Evolutionary conservation across 2,113 vertebrate genomes (phyloP), one percentile per base, ranked within the genome.

Genomic region (Narcine bancroftii): DNA sequence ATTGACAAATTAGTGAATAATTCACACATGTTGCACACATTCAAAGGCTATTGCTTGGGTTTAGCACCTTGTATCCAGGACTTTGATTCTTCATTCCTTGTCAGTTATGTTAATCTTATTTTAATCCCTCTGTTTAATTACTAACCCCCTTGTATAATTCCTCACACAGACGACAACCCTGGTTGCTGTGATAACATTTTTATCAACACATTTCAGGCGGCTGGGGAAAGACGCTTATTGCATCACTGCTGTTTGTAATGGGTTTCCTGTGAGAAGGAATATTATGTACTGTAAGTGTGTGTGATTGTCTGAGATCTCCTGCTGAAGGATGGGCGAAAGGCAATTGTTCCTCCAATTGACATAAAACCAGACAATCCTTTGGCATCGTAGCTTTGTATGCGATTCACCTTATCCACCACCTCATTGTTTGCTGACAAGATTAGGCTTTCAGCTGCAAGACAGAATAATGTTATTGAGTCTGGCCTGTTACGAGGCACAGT

Each of bases 161-260:
- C 95, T 95, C 94, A 96, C 95, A 94, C 93, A 94, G 95, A 94
- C 65, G 85, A 93, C 89, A 92, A 93, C 93, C 92, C 94, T 95
- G 94, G 94, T 95, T 94, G 93, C 94, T 94, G 93, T 94, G 95
- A 96, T 95, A 96, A 95, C 95, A 85, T 19, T 93, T 92, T 95
- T 95, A 94, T 95, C 94, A 94, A 1, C 93, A 76, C 93, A 93
- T 24, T 81, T 71, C 93, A 93, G 93, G 95, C 95, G 76, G 47
- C 93, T 89, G 93, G 94, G 93, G 19, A 56, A 69, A 73, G 94
- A 93, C 93, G 93, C 94, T 95, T 95, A 95, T 95, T 95, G 93
- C 95, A 93, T 93, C 89, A 81, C 93, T n/a, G 93, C 94, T 95
- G 94, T 94, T 95, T 93, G 92, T 94, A 94, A 94, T 94, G 21